Conservation (phyloP, 2,113 vertebrate genomes). For the Archocentrus centrarchus region DNA sequence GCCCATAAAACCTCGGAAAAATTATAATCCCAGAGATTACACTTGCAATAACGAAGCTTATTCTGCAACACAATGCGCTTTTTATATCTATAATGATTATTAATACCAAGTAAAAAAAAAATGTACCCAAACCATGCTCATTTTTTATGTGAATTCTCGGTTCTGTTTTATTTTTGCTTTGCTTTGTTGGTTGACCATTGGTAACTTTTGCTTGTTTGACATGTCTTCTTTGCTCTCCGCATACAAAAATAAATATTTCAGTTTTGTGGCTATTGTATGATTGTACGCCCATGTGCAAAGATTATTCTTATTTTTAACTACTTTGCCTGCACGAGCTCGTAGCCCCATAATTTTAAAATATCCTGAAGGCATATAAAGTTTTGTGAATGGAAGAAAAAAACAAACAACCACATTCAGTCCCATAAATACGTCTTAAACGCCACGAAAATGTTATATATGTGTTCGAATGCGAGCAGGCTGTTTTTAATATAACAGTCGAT, state of each 20-base stretch:
- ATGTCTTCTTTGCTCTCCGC: not conserved
- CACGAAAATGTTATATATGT: not conserved
- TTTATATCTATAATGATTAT: not conserved
- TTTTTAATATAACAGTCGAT: not conserved
- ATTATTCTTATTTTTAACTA: not conserved
- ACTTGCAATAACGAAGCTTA: not conserved
- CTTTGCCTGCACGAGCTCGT: not conserved
- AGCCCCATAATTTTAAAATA: fast-evolving
- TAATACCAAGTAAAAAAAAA: not conserved
- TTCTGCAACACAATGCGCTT: not conserved
- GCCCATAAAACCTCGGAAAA: not conserved
- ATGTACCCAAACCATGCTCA: not conserved
- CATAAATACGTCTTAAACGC: not conserved
- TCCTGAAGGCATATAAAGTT: not conserved
- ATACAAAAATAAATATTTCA: not conserved
- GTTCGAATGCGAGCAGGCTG: not conserved
- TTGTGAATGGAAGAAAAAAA: not conserved
- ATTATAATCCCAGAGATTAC: not conserved
- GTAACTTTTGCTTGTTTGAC: not conserved
- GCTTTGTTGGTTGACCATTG: not conserved
- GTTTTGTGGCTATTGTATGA: not conserved
- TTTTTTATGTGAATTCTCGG: not conserved
- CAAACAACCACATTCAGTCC: not conserved
- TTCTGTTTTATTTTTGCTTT: not conserved
- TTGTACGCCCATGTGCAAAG: not conserved